Conservation (phyloP, 2,113 vertebrate genomes). For the Prinia subflava region DNA sequence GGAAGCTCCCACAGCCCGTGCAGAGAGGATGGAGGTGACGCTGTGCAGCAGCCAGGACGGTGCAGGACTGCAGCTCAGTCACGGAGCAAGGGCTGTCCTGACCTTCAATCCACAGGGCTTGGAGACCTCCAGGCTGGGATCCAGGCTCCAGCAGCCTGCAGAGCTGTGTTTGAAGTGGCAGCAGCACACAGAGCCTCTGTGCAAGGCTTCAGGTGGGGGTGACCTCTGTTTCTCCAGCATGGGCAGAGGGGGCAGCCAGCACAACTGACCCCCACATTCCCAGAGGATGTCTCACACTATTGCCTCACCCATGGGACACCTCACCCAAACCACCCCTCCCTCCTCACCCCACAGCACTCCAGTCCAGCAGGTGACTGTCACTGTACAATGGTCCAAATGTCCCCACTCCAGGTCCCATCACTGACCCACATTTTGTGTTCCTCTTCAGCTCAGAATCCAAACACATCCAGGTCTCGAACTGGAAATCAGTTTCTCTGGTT, state of each 20-base stretch:
- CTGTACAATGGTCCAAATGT: not conserved
- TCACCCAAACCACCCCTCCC: not conserved
- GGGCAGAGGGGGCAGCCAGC: not conserved
- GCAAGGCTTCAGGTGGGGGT: not conserved
- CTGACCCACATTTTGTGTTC: not conserved
- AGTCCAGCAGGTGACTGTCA: not conserved
- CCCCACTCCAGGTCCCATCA: not conserved
- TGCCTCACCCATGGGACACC: not conserved
- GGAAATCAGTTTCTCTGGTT: not conserved
- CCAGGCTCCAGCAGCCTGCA: not conserved
- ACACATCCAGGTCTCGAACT: not conserved
- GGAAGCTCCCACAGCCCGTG: not conserved
- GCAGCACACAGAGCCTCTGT: not conserved
- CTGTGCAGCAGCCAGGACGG: fast-evolving
- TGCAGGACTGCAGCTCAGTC: not conserved
- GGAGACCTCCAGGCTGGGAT: not conserved
- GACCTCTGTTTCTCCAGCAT: not conserved
- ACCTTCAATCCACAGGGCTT: not conserved
- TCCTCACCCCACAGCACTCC: not conserved
- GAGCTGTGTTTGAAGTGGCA: not conserved
- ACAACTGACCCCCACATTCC: not conserved
- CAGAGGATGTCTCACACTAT: no score
- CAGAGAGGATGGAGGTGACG: not conserved
- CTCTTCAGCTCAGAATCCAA: not conserved
- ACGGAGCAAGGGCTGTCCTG: not conserved